Conservation (phyloP, 2,797 vertebrate species). For the Dallia pectoralis region DNA sequence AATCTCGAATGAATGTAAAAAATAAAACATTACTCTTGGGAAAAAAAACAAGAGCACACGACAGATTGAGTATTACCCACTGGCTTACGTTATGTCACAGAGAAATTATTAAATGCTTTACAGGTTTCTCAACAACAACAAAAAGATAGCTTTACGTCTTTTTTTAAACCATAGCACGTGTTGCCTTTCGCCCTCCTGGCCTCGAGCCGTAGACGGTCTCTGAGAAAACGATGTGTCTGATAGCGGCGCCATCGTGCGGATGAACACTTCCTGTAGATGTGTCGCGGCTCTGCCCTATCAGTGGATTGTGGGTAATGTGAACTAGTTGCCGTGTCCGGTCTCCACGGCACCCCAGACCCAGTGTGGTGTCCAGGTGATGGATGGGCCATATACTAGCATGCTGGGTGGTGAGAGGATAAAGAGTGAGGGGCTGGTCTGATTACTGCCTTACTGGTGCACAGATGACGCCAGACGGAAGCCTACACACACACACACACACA, state of each 20-base stretch:
- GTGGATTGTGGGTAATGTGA: background rate
- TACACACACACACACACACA: conserved; percentile 8
- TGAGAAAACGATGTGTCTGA: background rate
- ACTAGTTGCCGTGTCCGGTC: background rate
- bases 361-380: conserved; percentile 6
- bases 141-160: too few species aligned
- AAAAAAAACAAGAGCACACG: background rate
- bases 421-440: background rate
- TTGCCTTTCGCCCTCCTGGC: background rate
- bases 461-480: conserved; percentile 9
- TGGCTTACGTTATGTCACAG: too few species aligned
- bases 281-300: background rate
- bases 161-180: too few species aligned
- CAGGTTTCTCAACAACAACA: too few species aligned
- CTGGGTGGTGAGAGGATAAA: background rate
- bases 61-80: too few species aligned
- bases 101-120: too few species aligned
- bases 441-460: conserved; percentile 1
- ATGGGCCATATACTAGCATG: background rate
- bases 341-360: background rate
- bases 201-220: background rate
- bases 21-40: background rate
- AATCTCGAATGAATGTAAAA: background rate
- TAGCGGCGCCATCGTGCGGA: background rate
- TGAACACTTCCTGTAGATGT: too few species aligned